A percentile compares a stretch with the other conserved stretches of the same genome.
Evolutionary conservation across 2,888 invertebrate genomes (phyloP).

Genomic region (Ophion slaviceki): DNA sequence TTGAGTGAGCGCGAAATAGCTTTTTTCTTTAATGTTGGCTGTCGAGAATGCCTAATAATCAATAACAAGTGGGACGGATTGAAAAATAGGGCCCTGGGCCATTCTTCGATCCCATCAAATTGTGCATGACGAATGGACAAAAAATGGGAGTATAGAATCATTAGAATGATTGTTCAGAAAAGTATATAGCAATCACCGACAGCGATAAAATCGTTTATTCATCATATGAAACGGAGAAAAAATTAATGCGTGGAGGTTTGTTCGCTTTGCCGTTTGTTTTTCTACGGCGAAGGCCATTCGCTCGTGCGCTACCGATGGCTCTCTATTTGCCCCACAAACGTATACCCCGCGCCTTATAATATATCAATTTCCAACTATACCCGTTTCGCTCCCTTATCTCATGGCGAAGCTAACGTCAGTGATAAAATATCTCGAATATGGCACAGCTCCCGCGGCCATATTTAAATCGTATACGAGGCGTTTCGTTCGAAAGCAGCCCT

Average conservation of each 20-base stretch:
- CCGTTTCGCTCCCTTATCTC: slow-evolving; percentile 42
- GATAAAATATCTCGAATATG: slow-evolving; percentile 59
- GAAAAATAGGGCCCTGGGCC: too few species aligned
- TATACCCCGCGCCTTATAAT: slow-evolving; percentile 30
- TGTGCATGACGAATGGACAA: too few species aligned
- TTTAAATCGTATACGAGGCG: slow-evolving; percentile 27
- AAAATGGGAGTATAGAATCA: too few species aligned
- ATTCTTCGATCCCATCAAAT: too few species aligned
- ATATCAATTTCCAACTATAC: slow-evolving; percentile 43
- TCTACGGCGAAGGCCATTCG: too few species aligned
- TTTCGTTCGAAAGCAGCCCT: background rate
- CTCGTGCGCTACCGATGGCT: background rate
- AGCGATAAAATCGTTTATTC: too few species aligned
- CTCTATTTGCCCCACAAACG: slow-evolving; percentile 31
- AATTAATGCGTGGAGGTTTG: too few species aligned
- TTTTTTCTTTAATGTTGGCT: background rate
- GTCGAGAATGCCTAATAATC: too few species aligned
- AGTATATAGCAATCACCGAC: too few species aligned
- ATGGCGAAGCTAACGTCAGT: slow-evolving; percentile 36
- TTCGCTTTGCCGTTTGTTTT: background rate
- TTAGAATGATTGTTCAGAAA: too few species aligned
- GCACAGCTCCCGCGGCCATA: slow-evolving; percentile 9
- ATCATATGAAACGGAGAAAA: too few species aligned
- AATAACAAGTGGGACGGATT: too few species aligned
- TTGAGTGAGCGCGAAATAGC: background rate